A percentile compares a stretch with the other conserved stretches of the same genome.
Conservation (phyloP, 2,888 invertebrate species). For the Creontiades dilutus region DNA sequence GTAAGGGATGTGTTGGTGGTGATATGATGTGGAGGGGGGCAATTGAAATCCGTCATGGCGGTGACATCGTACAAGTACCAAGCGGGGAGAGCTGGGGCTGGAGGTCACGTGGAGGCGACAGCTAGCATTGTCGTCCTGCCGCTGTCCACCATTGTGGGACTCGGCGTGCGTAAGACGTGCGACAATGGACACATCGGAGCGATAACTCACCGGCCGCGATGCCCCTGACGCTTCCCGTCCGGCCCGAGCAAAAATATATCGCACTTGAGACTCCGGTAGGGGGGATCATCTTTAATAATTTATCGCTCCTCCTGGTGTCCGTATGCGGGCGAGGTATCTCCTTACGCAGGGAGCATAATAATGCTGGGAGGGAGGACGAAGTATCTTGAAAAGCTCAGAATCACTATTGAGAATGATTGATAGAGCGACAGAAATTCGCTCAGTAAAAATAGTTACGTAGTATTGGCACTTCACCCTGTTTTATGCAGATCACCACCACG, state of each 20-base stretch:
- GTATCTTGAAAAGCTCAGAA: too few relatives aligned
- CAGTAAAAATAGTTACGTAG: too few relatives aligned
- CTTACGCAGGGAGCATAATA: too few relatives aligned
- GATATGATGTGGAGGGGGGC: background rate
- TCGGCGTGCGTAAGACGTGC: constrained; percentile 28
- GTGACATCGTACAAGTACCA: background rate
- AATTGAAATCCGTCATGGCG: constrained; percentile 14
- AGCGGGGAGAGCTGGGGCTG: background rate
- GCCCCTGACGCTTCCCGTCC: background rate
- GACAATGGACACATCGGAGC: constrained; percentile 43
- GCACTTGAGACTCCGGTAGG: background rate
- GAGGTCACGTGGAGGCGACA: constrained; percentile 15
- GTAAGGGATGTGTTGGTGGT: too few relatives aligned
- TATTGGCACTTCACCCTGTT: too few relatives aligned
- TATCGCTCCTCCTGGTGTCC: background rate
- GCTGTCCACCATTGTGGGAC: constrained; percentile 15
- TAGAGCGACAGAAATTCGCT: too few relatives aligned
- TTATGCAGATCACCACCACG: too few relatives aligned
- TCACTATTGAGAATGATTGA: too few relatives aligned
- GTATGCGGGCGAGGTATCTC: background rate
- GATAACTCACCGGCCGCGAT: constrained; percentile 38
- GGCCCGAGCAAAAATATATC: background rate
- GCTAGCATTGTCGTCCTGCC: background rate
- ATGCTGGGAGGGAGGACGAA: too few relatives aligned
- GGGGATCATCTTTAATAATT: constrained; percentile 33